Conservation (phyloP, 1,140 invertebrate genomes). For the Sarcophaga bullata region DNA sequence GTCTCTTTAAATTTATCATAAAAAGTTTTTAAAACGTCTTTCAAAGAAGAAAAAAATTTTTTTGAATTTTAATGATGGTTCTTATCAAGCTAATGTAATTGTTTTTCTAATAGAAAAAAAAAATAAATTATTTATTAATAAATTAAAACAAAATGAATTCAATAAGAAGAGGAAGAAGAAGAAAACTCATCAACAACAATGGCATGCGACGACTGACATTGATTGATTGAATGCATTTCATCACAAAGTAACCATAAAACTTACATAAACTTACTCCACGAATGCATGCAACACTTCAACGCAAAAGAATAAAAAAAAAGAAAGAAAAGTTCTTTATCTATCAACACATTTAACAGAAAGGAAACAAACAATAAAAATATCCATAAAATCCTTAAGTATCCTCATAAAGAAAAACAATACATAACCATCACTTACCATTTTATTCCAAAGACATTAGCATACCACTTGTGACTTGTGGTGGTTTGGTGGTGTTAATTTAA, state of each 20-base stretch:
- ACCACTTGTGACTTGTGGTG: too few species aligned
- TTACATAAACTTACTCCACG: neutral
- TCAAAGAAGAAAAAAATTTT: neutral
- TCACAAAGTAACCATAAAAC: neutral
- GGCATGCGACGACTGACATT: slow-evolving; percentile 21
- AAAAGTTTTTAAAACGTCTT: neutral
- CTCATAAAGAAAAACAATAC: slow-evolving; percentile 2
- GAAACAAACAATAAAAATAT: neutral
- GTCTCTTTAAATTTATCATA: too few species aligned
- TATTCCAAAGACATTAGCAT: too few species aligned
- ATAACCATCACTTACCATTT: neutral
- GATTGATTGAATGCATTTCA: slow-evolving; percentile 20
- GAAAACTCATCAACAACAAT: slow-evolving; percentile 1
- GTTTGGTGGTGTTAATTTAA: too few species aligned
- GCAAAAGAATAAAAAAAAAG: neutral
- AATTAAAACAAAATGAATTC: neutral
- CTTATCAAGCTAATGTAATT: neutral
- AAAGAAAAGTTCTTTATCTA: neutral
- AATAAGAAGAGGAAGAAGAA: too few species aligned
- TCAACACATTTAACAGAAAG: neutral
- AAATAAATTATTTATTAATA: neutral
- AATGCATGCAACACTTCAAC: neutral
- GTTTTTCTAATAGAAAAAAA: neutral
- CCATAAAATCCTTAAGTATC: slow-evolving; percentile 21
- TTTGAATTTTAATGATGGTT: neutral